Evolutionary conservation across 2,888 invertebrate species (phyloP).

Genomic region (Panzeria rudis): DNA sequence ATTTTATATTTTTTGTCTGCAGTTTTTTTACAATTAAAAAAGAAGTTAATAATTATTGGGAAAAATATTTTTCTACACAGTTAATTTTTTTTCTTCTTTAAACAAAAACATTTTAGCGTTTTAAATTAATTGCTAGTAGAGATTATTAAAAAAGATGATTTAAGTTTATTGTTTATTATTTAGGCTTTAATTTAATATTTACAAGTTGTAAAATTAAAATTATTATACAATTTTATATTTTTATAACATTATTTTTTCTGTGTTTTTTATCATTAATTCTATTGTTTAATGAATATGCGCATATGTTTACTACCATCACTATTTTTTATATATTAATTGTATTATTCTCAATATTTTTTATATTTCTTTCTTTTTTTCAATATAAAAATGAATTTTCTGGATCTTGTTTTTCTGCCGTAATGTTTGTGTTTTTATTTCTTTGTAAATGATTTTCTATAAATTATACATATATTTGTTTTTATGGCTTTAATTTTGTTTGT

Average conservation of each 20-base stretch:
- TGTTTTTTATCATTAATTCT: slow-evolving; percentile 47
- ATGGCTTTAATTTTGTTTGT: slow-evolving; percentile 29
- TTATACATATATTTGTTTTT: slow-evolving; percentile 45
- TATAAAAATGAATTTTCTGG: slow-evolving; percentile 59
- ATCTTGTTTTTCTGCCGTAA: slow-evolving; percentile 13
- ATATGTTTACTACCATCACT: slow-evolving; percentile 67
- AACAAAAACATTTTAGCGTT: slow-evolving; percentile 36
- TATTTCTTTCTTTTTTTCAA: slow-evolving; percentile 22
- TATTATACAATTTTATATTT: slow-evolving; percentile 70
- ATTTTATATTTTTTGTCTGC: slow-evolving; percentile 32
- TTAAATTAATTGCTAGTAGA: slow-evolving; percentile 45
- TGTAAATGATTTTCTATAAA: slow-evolving; percentile 43
- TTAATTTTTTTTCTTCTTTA: slow-evolving; percentile 29
- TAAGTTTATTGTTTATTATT: slow-evolving; percentile 42
- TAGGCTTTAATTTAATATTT: slow-evolving; percentile 60
- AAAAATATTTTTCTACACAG: slow-evolving; percentile 52
- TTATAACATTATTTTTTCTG: slow-evolving; percentile 53
- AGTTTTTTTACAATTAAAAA: slow-evolving; percentile 64
- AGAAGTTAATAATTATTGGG: neutral
- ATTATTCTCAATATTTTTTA: slow-evolving; percentile 37
- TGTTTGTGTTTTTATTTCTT: neutral
- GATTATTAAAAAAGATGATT: slow-evolving; percentile 24
- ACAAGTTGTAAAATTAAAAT: slow-evolving; percentile 64
- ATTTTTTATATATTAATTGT: slow-evolving; percentile 40
- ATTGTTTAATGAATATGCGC: slow-evolving; percentile 66